Evolutionary conservation across 1,140 invertebrate species (phyloP), one percentile per base, ranked within the genome.

Genomic region (Leptinotarsa texana): DNA sequence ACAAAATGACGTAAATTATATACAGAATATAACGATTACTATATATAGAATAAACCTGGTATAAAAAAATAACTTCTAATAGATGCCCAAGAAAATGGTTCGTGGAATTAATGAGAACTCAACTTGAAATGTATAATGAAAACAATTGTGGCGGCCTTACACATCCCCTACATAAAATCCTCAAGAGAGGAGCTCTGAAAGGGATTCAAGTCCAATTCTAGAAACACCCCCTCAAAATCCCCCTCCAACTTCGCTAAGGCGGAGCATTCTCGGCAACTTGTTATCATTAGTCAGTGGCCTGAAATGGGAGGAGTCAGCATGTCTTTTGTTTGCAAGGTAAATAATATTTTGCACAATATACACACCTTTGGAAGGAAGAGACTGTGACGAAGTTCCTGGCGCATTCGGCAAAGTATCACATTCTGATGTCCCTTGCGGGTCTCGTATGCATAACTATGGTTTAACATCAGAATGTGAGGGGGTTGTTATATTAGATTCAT

Each of bases 261-360:
- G 80, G 75, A 72, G 81, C 75, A 61, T 49, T 61, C 70, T 66
- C 73, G 67, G 72, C 74, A 72, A 74, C 67, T 79, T 83, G 80
- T 84, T 83, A 80, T 82, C 76, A 83, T 83, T 83, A 84, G 82
- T 77, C 82, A 83, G 76, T 83, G 82, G 82, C 83, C 80, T 79
- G 81, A 79, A 82, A 75, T 78, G 80, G 83, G 83, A 72, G 82
- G 82, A 81, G 82, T 77, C 80, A 75, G 63, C 68, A 76, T 78
- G 77, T 82, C 81, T 82, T 80, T 83, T 83, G 82, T 84, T 81
- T 81, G 83, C 75, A 83, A 84, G 79, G 83, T 85, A 85, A 85
- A 85, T 85, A 85, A 85, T 85, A 84, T 85, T 85, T 80, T 82
- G 80, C 79, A 84, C 82, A 84, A 84, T 84, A 80, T 84, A 85